Percentiles rank a stretch among this genome's conserved stretches.
Evolutionary conservation across 2,797 vertebrate genomes (phyloP).

Genomic region (Sphaeramia orbicularis): DNA sequence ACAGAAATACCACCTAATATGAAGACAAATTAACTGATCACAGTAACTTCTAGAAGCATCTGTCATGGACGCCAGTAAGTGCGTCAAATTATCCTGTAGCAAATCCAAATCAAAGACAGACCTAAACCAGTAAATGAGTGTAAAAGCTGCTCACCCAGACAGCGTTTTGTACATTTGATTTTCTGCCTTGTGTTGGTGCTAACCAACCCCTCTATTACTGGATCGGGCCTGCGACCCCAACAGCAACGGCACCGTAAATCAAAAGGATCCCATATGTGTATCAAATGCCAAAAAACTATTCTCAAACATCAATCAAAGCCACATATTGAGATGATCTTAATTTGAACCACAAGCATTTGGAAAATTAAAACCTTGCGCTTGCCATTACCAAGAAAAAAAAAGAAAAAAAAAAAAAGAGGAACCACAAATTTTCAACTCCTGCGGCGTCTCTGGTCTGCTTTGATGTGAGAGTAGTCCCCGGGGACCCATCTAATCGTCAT

Average conservation of each 20-base stretch:
- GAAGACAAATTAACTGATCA: conserved; percentile 42
- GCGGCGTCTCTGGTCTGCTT: conserved; percentile 75
- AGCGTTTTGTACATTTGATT: conserved; percentile 59
- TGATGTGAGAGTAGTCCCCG: conserved; percentile 79
- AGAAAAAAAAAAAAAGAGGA: conserved; percentile 7
- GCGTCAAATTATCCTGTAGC: conserved; percentile 33
- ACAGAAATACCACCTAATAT: conserved; percentile 43
- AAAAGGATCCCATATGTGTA: conserved; percentile 74
- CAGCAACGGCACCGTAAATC: conserved; percentile 76
- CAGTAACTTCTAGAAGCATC: conserved; percentile 39
- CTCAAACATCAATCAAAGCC: conserved; percentile 83
- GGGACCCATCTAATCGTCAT: conserved; percentile 71
- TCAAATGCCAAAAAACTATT: conserved; percentile 82
- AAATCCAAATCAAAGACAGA: conserved; percentile 37
- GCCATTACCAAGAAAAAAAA: conserved; percentile 69
- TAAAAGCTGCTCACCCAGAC: conserved; percentile 47
- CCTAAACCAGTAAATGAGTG: conserved; percentile 44
- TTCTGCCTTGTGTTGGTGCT: conserved; percentile 49
- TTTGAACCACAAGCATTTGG: conserved; percentile 83
- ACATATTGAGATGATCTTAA: conserved; percentile 87
- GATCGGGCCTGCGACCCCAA: conserved; percentile 67
- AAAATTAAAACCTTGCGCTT: conserved; percentile 86
- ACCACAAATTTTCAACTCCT: conserved; percentile 81
- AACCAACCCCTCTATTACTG: conserved; percentile 75
- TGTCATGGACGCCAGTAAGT: conserved; percentile 23